Conservation (phyloP, 1,140 invertebrate species). For the Andricus grossulariae region DNA sequence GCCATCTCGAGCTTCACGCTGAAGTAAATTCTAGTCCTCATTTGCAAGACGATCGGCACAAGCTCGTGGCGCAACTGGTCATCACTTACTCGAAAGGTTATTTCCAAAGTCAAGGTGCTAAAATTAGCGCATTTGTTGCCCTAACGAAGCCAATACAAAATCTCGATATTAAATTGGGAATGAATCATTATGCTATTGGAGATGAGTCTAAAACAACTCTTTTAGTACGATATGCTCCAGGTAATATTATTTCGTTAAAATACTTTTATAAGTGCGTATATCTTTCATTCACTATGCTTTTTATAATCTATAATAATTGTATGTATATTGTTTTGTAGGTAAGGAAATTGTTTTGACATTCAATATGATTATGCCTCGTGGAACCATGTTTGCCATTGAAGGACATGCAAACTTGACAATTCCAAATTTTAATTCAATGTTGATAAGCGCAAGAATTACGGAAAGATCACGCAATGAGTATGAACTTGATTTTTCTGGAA, state of each 20-base stretch:
- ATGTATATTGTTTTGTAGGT: slow-evolving; percentile 60
- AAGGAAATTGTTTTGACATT: slow-evolving; percentile 79
- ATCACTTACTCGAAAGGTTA: slow-evolving; percentile 77
- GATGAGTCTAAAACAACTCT: slow-evolving; percentile 64
- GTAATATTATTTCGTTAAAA: slow-evolving; percentile 48
- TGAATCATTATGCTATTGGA: slow-evolving; percentile 66
- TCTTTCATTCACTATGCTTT: too few relatives aligned
- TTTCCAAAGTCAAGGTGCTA: slow-evolving; percentile 70
- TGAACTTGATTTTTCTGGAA: slow-evolving; percentile 81
- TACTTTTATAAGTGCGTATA: neutral
- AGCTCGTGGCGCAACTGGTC: slow-evolving; percentile 76
- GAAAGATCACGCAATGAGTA: slow-evolving; percentile 78
- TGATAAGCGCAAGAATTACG: slow-evolving; percentile 75
- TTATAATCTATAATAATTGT: too few relatives aligned
- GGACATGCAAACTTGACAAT: slow-evolving; percentile 79
- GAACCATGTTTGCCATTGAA: slow-evolving; percentile 77
- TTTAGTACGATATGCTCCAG: slow-evolving; percentile 74
- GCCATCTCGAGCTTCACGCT: slow-evolving; percentile 76
- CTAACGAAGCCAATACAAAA: slow-evolving; percentile 74
- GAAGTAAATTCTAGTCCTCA: slow-evolving; percentile 76
- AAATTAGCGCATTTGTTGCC: slow-evolving; percentile 70
- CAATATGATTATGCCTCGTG: slow-evolving; percentile 76
- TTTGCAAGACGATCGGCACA: slow-evolving; percentile 76
- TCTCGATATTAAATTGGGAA: slow-evolving; percentile 73
- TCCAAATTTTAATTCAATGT: slow-evolving; percentile 79